Base-by-base conservation (phyloP, 2,797 vertebrate genomes). In the Acanthurus lineatus region DNA sequence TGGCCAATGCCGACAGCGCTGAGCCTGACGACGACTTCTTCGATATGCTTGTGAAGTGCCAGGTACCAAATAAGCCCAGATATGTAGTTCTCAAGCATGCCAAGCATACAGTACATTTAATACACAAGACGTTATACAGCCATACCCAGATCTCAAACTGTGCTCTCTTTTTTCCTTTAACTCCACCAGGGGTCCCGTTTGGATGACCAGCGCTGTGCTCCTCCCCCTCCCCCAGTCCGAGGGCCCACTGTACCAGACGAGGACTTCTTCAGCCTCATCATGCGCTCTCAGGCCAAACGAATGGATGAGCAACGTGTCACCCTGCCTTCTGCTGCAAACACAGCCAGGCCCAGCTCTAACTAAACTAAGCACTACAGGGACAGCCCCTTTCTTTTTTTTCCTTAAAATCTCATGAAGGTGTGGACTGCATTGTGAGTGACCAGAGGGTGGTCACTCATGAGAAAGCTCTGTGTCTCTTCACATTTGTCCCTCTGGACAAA, bases 241-340 rank as follows among this genome's bases (percentile, higher is more conserved):
- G 97, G 97, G 10, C 95, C 96, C 25, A 99, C 98, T 0, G 96
- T 99, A 66, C 98, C 98, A 0, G 98, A 99, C 28, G 98, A 99
- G 88, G 98, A 99, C 92, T 99, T 99, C 85, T 98, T 99, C 89
- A 99, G 97, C 92, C 97, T 99, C 87, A 99, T 99, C 91, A 93
- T 98, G 92, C 96, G 97, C 72, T 97, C 97, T 1, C 98, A 99
- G 93, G 97, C 96, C 0, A 99, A 99, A 84, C 94, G 98, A 67
- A 98, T 99, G 96, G 97, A 99, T 52, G 98, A 99, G 82, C 98
- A 99, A 66, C 96, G 98, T 48, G 97, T 98, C 69, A 95, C 96
- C 0, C 83, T 99, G 84, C 97, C 97, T 6, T 94, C 95, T 16
- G 60, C 86, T 61, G 85, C 88, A 42, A 95, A 93, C 66, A 59